Base-by-base conservation (phyloP, 2,797 vertebrate genomes). In the Sebastes oblongus region DNA sequence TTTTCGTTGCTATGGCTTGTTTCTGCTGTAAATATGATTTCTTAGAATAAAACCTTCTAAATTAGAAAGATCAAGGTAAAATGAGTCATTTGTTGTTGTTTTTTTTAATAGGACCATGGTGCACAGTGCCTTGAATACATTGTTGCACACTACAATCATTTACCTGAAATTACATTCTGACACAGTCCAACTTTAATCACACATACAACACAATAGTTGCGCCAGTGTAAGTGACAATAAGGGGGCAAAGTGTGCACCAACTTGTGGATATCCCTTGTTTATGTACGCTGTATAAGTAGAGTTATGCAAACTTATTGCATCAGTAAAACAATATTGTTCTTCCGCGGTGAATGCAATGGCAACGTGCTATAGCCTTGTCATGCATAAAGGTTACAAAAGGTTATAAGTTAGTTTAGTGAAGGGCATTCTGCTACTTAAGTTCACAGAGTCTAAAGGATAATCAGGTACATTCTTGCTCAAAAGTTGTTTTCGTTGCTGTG, bases 211-310 rank as follows among this genome's bases (percentile, higher is more conserved):
- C 16, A 42, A 3, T 8, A 25, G 52, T 10, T 27, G 25, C 8
- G 1, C 11, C 24, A 50, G 7, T 68, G 66, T 22, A n/a, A 29
- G 10, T 54, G 12, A 39, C 27, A 62, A 7, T 16, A 13, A 55
- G 20, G 22, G 89, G 39, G 3, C 92, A 94, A 94, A 92, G 93
- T 91, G 83, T 90, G 42, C 7, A 14, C 56, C 69, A 55, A 10
- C 25, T 50, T 9, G 22, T 29, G 4, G 3, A 75, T 16, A 16
- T n/a, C 10, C 4, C 54, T 58, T 18, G 14, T 87, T 69, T 60
- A 34, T 65, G 13, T 18, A 3, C 18, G 4, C 24, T 25, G 20
- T n/a, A 59, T 32, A 8, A 50, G 39, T 64, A 18, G 5, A 61
- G 55, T 3, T 52, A 36, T 62, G 16, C 16, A 29, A 14, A 66